These are phyloP conservation scores for Plebejus anna DNA, from an alignment of 2,888 invertebrate species.

Conservation along the genomic window DNA sequence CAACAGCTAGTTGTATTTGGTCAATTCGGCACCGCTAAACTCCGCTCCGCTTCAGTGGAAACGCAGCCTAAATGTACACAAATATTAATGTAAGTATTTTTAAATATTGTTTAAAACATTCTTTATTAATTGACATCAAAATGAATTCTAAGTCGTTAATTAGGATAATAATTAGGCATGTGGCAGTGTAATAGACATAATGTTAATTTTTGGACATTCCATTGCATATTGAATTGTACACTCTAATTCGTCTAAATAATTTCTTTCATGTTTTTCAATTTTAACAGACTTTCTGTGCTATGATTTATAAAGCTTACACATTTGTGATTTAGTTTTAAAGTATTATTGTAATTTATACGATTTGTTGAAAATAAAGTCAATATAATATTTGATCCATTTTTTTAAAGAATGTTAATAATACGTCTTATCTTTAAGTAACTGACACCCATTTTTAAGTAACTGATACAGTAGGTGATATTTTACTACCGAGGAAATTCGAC, in stretches of 20 bases:
- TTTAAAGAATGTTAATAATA: background rate
- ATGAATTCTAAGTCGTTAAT: background rate
- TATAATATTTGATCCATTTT: background rate
- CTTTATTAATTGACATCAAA: background rate
- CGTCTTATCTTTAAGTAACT: background rate
- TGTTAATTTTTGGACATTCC: background rate
- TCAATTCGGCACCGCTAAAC: too few species aligned
- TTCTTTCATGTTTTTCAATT: background rate
- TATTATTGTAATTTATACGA: background rate
- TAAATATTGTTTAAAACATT: background rate
- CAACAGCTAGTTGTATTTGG: too few species aligned
- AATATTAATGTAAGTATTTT: too few species aligned
- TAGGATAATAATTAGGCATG: background rate
- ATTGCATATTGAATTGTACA: background rate
- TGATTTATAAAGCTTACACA: background rate
- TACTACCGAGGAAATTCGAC: background rate
- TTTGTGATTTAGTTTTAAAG: slow-evolving; percentile 1
- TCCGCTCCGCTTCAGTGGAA: too few species aligned
- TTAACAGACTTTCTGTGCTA: background rate
- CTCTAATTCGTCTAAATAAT: background rate
- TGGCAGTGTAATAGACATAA: background rate
- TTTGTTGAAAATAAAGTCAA: background rate
- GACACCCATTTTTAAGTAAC: too few species aligned
- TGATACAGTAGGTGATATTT: background rate
- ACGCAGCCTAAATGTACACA: too few species aligned